Conservation (phyloP, 2,113 vertebrate species). For the Anolis carolinensis region DNA sequence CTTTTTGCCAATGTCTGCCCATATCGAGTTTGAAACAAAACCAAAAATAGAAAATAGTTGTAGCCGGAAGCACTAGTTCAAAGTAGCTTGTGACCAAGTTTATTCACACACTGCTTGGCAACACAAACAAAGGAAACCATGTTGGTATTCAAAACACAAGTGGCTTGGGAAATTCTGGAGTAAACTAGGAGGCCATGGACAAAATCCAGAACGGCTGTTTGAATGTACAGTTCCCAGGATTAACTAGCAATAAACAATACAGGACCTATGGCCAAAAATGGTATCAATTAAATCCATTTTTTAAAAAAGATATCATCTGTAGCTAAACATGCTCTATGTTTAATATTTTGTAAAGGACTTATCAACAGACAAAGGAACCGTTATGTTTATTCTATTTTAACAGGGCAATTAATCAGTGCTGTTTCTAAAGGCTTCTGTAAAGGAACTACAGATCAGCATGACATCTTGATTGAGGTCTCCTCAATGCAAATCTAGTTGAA, state of each 20-base stretch:
- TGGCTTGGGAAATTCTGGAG: neutral
- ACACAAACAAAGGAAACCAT: neutral
- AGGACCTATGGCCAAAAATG: neutral
- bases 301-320: neutral
- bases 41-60: neutral
- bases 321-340: neutral
- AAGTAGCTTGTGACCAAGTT: neutral
- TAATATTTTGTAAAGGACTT: neutral
- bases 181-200: neutral
- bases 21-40: neutral
- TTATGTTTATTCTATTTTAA: no score
- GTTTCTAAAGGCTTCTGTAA: neutral
- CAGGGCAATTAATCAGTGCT: neutral
- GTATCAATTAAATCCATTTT: neutral
- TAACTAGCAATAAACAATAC: neutral
- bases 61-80: accelerated
- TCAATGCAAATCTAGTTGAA: neutral
- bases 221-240: neutral
- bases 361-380: neutral
- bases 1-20: neutral
- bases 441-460: neutral
- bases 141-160: neutral
- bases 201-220: neutral
- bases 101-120: neutral
- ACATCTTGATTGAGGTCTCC: neutral